These are phyloP conservation scores for Anastrepha obliqua DNA, from an alignment of 1,140 invertebrate genomes.

Conservation along the genomic window DNA sequence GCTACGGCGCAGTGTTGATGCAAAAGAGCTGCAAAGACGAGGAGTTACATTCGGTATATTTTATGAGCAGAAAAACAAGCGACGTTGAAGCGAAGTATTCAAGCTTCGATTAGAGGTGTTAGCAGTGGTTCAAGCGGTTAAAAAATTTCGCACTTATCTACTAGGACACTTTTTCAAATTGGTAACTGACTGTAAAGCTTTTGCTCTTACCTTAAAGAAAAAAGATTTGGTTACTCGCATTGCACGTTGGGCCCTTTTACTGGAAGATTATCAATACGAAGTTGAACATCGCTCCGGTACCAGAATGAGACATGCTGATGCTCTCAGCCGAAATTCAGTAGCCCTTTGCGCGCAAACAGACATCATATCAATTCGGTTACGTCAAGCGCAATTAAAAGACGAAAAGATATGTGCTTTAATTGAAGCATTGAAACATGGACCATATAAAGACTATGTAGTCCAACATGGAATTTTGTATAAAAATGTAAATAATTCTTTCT, in stretches of 20 bases:
- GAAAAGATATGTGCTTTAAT: not conserved
- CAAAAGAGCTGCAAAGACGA: conserved; percentile 55
- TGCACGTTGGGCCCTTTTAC: conserved; percentile 64
- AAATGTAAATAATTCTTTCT: not conserved
- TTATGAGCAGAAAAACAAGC: conserved; percentile 63
- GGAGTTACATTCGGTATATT: conserved; percentile 64
- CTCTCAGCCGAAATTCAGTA: conserved; percentile 61
- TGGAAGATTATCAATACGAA: conserved; percentile 65
- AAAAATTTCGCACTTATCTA: conserved; percentile 64
- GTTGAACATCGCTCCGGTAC: conserved; percentile 61
- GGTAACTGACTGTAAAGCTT: conserved; percentile 62
- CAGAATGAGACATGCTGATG: conserved; percentile 64
- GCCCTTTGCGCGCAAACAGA: not conserved
- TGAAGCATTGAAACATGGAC: not conserved
- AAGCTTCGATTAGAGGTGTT: conserved; percentile 64
- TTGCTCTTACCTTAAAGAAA: conserved; percentile 35
- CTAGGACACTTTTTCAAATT: conserved; percentile 60
- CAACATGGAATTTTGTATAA: conserved; percentile 4
- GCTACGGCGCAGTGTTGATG: conserved; percentile 60
- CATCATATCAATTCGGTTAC: not conserved
- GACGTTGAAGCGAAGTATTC: conserved; percentile 61
- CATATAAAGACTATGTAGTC: not conserved
- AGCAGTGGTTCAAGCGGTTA: conserved; percentile 61
- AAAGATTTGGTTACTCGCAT: conserved; percentile 55
- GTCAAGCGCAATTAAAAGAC: not conserved